These are phyloP conservation scores for Dendronephthya gigantea DNA, from an alignment of 64 coral and sea anemone genomes.

Conservation along the genomic window DNA sequence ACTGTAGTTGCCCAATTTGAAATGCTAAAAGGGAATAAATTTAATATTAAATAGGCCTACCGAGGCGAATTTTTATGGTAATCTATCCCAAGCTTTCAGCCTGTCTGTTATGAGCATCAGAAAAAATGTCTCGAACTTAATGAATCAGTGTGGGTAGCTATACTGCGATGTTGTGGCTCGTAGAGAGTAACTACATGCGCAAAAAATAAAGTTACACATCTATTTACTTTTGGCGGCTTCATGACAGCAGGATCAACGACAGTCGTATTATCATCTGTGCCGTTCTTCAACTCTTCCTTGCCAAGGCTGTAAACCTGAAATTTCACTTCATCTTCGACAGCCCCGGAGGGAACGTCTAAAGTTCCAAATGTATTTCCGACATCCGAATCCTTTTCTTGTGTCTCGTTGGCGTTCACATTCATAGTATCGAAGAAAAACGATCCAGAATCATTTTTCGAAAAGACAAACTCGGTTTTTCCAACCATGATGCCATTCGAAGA, in stretches of 20 bases:
- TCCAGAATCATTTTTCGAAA: slow-evolving; percentile 56
- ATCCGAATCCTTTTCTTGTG: slow-evolving; percentile 43
- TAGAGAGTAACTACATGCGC: background rate
- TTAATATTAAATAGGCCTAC: background rate
- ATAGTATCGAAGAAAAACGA: slow-evolving; percentile 20
- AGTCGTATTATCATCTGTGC: background rate
- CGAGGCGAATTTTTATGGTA: background rate
- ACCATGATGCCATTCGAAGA: slow-evolving; percentile 71
- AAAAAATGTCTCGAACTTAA: too few species aligned
- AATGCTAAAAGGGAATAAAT: slow-evolving; percentile 46
- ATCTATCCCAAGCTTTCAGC: background rate
- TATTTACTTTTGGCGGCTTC: background rate
- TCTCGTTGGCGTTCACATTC: slow-evolving; percentile 47
- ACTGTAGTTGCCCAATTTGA: slow-evolving; percentile 90
- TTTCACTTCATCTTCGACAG: slow-evolving; percentile 34
- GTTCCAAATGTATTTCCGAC: slow-evolving; percentile 87
- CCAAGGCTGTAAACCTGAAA: background rate
- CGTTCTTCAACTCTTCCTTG: background rate
- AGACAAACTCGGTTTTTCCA: slow-evolving; percentile 88
- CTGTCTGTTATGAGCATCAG: too few species aligned
- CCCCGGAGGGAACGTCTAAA: slow-evolving; percentile 71
- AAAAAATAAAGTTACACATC: too few species aligned
- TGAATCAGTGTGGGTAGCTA: slow-evolving; percentile 46
- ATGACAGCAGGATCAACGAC: background rate
- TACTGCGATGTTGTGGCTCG: background rate